These are phyloP conservation scores for Ernsta delagoae DNA, from an alignment of 2,888 invertebrate genomes.

Conservation along the genomic window DNA sequence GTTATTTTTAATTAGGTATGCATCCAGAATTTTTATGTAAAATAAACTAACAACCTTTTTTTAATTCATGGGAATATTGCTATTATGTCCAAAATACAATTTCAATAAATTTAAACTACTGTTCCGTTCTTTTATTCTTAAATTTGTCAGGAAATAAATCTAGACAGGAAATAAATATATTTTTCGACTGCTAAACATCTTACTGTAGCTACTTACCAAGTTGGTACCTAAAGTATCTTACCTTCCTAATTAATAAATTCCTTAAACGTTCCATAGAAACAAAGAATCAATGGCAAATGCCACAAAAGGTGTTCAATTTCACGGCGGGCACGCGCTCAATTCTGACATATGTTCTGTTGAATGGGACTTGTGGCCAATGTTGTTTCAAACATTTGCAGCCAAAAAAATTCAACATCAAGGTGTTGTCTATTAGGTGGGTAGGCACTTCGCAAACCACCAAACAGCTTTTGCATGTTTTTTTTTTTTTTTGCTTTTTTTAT, in stretches of 20 bases:
- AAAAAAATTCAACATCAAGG: constrained; percentile 58
- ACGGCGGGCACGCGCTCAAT: constrained; percentile 61
- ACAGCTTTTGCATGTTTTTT: constrained; percentile 53
- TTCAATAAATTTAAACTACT: too few relatives aligned
- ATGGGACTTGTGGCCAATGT: neutral
- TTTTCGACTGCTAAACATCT: too few relatives aligned
- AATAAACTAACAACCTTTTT: too few relatives aligned
- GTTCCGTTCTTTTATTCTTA: too few relatives aligned
- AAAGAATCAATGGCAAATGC: constrained; percentile 61
- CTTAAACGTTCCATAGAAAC: neutral
- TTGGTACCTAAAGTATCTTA: too few relatives aligned
- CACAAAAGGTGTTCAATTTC: constrained; percentile 68
- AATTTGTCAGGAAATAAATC: too few relatives aligned
- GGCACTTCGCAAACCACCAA: constrained; percentile 41
- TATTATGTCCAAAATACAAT: too few relatives aligned
- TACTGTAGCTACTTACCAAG: too few relatives aligned
- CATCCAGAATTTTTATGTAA: neutral
- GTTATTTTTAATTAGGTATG: neutral
- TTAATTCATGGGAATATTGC: too few relatives aligned
- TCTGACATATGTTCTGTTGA: constrained; percentile 57
- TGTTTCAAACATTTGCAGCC: constrained; percentile 24
- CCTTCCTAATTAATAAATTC: too few relatives aligned
- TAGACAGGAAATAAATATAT: too few relatives aligned
- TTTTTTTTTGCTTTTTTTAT: constrained; percentile 38
- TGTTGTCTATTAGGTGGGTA: constrained; percentile 50